phyloP scores from a whole-genome alignment of 1,140 invertebrate genomes.

The Ceratoteleas bidentatus region DNA sequence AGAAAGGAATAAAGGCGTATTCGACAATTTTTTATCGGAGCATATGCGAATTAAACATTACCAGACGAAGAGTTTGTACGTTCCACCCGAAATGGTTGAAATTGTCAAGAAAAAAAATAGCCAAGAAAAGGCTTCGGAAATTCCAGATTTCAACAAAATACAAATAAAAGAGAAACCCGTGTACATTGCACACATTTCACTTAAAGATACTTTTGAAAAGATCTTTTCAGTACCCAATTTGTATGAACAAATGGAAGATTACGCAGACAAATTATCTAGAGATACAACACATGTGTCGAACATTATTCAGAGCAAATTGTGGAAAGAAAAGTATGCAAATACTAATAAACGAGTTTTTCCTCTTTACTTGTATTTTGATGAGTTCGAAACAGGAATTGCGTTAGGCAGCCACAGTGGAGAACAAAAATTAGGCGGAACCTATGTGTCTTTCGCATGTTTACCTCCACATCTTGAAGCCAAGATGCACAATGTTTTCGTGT shows the following conservation, averaged over 20 bases:
- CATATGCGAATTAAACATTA: not conserved
- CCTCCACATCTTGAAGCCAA: not conserved
- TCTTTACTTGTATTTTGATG: not conserved
- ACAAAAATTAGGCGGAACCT: slow-evolving; percentile 1
- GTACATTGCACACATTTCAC: not conserved
- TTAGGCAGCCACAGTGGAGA: slow-evolving; percentile 4
- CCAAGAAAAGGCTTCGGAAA: not conserved
- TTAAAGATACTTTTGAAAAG: slow-evolving; percentile 1
- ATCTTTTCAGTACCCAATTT: not conserved
- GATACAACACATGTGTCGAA: not conserved
- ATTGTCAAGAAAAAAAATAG: not conserved
- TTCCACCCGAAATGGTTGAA: not conserved
- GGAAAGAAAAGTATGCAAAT: not conserved
- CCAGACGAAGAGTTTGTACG: not conserved
- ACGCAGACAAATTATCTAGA: not conserved
- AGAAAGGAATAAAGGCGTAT: not conserved
- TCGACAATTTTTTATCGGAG: slow-evolving; percentile 1
- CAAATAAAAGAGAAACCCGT: not conserved
- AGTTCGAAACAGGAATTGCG: not conserved
- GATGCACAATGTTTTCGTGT: not conserved
- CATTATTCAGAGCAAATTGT: not conserved
- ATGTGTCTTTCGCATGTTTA: not conserved
- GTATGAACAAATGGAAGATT: slow-evolving; percentile 3
- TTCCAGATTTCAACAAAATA: not conserved
- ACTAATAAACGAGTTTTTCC: not conserved